phyloP scores from a whole-genome alignment of 1,140 invertebrate species.

The Meloidogyne floridensis region DNA sequence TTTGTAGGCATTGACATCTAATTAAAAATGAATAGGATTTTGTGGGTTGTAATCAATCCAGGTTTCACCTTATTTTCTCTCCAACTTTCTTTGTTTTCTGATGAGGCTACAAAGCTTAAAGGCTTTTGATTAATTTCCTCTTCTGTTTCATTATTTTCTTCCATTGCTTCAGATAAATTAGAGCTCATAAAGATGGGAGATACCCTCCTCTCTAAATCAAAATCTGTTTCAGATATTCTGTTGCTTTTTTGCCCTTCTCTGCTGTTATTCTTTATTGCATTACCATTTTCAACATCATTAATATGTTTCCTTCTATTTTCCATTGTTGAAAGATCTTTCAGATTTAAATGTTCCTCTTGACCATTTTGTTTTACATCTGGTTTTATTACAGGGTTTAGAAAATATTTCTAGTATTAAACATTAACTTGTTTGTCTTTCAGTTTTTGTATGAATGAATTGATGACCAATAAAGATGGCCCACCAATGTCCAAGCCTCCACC shows the following conservation, averaged over 20 bases:
- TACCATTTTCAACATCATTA: background rate
- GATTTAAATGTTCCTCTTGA: background rate
- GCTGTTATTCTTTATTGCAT: background rate
- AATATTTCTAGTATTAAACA: background rate
- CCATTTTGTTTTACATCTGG: background rate
- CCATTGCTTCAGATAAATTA: background rate
- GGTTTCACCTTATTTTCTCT: background rate
- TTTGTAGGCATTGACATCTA: background rate
- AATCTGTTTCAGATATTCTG: background rate
- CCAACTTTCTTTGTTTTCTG: background rate
- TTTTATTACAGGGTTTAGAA: background rate
- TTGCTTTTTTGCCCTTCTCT: background rate
- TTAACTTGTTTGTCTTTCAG: background rate
- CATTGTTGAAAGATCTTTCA: background rate
- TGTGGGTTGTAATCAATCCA: too few species aligned
- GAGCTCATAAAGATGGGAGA: background rate
- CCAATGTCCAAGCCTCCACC: background rate
- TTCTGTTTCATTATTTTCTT: background rate
- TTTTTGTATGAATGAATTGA: background rate
- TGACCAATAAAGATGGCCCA: conserved; percentile 4
- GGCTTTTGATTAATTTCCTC: background rate
- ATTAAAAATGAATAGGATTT: background rate
- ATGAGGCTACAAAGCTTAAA: background rate
- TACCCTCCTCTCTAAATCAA: background rate
- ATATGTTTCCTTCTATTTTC: background rate